Evolutionary conservation across 2,888 invertebrate genomes (phyloP).

Genomic region (Thymelicus acteon): DNA sequence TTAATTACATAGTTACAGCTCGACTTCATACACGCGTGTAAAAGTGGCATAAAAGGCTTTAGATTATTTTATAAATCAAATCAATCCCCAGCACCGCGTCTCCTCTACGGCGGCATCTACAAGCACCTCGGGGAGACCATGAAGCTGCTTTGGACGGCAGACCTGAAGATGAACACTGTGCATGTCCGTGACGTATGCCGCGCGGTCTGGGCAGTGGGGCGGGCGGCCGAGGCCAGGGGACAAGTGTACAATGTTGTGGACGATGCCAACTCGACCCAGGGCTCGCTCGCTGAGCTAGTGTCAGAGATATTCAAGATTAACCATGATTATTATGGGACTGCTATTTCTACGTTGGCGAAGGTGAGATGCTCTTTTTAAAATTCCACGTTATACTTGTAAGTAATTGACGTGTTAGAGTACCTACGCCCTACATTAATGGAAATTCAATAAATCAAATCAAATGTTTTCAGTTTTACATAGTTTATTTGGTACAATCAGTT

Average conservation of each 20-base stretch:
- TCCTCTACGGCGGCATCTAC: slow-evolving; percentile 95
- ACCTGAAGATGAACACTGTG: slow-evolving; percentile 93
- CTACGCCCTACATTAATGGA: no score
- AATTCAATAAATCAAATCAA: no score
- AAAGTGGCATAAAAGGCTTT: no score
- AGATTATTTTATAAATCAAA: slow-evolving; percentile 9
- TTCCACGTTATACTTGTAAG: no score
- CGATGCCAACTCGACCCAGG: slow-evolving; percentile 92
- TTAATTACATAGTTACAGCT: no score
- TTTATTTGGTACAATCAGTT: no score
- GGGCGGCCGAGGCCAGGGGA: slow-evolving; percentile 75
- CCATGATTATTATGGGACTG: slow-evolving; percentile 93
- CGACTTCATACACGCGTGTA: no score
- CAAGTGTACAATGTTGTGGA: slow-evolving; percentile 94
- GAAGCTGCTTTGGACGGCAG: slow-evolving; percentile 95
- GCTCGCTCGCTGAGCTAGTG: slow-evolving; percentile 91
- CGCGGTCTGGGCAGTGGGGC: slow-evolving; percentile 91
- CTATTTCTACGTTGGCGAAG: slow-evolving; percentile 92
- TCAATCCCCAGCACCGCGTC: slow-evolving; percentile 88
- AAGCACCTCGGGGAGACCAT: slow-evolving; percentile 94
- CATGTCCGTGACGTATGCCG: slow-evolving; percentile 94
- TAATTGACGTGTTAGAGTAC: no score
- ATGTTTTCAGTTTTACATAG: no score
- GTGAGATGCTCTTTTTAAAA: slow-evolving; percentile 64
- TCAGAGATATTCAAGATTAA: slow-evolving; percentile 93